Percentiles rank a stretch among this genome's conserved stretches.
Evolutionary conservation across 2,797 vertebrate genomes (phyloP).

Genomic region (Phylloscopus collybita): DNA sequence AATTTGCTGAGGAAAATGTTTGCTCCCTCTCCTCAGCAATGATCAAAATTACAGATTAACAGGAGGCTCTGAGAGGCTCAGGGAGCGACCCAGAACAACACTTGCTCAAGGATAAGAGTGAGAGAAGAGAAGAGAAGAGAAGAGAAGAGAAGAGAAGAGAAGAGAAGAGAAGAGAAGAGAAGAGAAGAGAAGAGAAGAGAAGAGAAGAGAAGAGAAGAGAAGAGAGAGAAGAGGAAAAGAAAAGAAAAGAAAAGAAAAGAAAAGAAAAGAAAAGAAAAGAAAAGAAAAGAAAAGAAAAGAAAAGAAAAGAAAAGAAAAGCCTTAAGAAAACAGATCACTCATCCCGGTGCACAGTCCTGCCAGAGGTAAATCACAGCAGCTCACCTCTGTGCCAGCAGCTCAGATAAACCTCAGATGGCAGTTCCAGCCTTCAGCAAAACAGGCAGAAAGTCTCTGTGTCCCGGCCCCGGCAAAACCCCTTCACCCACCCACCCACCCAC

Average conservation of each 20-base stretch:
- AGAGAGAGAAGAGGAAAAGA: no score
- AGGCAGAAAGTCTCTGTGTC: background rate
- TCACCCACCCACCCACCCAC: background rate
- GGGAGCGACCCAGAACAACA: background rate
- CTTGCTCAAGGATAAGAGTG: background rate
- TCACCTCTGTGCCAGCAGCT: background rate
- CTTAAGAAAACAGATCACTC: slow-evolving; percentile 33
- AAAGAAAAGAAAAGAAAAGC: background rate
- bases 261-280: background rate
- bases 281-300: background rate
- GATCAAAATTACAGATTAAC: slow-evolving; percentile 49
- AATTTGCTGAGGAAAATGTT: background rate
- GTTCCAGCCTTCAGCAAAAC: background rate
- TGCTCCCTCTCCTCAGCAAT: background rate
- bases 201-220: no score
- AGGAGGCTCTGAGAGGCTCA: background rate
- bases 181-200: no score
- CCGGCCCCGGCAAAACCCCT: rapidly evolving
- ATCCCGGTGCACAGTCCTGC: background rate
- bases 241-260: no score
- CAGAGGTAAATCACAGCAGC: background rate
- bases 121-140: background rate
- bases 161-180: background rate
- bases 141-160: background rate
- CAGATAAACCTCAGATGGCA: background rate